Evolutionary conservation across 2,113 vertebrate genomes (phyloP).

Genomic region (Neopipo cinnamomea): DNA sequence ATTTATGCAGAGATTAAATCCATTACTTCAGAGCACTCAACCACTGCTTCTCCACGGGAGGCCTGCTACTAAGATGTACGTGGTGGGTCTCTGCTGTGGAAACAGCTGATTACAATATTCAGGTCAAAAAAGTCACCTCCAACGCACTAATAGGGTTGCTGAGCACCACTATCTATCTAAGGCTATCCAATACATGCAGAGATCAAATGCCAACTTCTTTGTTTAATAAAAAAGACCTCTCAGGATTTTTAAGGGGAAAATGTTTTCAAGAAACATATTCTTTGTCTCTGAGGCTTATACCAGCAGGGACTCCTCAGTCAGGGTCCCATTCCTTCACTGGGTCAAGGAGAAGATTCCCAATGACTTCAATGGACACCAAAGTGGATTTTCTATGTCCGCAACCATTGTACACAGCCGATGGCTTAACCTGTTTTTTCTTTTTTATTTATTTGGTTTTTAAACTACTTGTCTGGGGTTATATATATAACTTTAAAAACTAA

Average conservation of each 20-base stretch:
- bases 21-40: conserved; percentile 13
- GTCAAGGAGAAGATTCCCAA: background rate
- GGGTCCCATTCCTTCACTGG: background rate
- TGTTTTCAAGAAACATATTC: background rate
- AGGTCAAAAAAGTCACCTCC: background rate
- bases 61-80: background rate
- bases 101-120: background rate
- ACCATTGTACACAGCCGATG: background rate
- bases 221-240: background rate
- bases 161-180: background rate
- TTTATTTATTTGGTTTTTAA: background rate
- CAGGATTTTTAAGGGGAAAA: background rate
- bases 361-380: background rate
- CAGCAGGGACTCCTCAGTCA: background rate
- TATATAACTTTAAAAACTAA: background rate
- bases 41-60: background rate
- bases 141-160: background rate
- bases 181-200: background rate
- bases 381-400: background rate
- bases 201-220: background rate
- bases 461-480: background rate
- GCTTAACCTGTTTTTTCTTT: background rate
- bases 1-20: conserved; percentile 35
- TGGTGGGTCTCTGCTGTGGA: background rate
- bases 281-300: background rate